Evolutionary conservation across 2,797 vertebrate species (phyloP), one percentile per base, ranked within the genome.

Genomic region (Anabacerthia variegaticeps): DNA sequence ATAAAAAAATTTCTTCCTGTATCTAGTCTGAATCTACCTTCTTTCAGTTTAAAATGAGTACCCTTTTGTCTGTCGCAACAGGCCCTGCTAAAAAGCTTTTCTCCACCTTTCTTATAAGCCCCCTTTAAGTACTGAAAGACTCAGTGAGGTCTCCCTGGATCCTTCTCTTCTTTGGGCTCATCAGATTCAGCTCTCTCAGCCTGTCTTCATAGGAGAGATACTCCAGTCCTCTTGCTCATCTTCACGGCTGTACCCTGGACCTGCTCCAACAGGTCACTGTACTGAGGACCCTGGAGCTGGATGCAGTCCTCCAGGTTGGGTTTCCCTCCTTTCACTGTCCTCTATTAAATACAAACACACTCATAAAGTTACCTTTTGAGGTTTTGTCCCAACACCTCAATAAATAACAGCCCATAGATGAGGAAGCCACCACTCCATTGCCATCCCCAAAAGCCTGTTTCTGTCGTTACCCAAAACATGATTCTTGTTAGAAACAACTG

Each of bases 201-300:
- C 39, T 67, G 7, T 54, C 21, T 2, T 58, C n/a, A 46, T 3
- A 34, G 11, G 27, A 34, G 4, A 71, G 9, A 4, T 39, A 4
- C 1, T 88, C 52, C 56, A 3, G 0, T 9, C 11, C 22, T 20
- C 21, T 18, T 18, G 22, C 39, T 66, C 7, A 7, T 4, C 7
- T 49, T 44, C 7, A 4, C 18, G 22, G 9, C 11, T 4, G 10
- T 48, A 6, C 28, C 41, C 28, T 73, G 46, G 15, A 55, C 43
- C 6, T 0, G 0, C 7, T 76, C 27, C 36, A 76, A 41, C 20
- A 92, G n/a, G 7, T 87, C 46, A 46, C 28, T 16, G 4, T 48
- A 14, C 18, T 52, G 32, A 77, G 36, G 30, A 39, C 4, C 41
- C 18, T 12, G 56, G 27, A 46, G n/a, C 7, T 46, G 44, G 36